Evolutionary conservation across 1,140 invertebrate species (phyloP).

Genomic region (Spodoptera frugiperda): DNA sequence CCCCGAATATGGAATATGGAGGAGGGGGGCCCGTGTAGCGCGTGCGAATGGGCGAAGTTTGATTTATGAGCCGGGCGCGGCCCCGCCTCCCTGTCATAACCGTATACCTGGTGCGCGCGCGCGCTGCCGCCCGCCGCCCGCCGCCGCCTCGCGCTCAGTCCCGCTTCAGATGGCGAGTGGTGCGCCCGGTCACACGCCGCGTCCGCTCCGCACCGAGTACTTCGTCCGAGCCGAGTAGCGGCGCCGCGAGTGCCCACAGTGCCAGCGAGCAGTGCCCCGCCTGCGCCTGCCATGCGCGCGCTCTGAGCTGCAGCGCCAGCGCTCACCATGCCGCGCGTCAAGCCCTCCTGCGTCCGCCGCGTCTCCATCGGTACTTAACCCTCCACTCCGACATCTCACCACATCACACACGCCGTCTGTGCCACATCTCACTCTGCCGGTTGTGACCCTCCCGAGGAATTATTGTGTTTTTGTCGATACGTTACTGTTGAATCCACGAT

Average conservation of each 20-base stretch:
- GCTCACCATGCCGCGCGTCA: slow-evolving; percentile 81
- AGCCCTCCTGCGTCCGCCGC: slow-evolving; percentile 84
- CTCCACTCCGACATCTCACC: slow-evolving; percentile 57
- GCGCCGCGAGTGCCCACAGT: slow-evolving; percentile 64
- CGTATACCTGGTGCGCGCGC: slow-evolving; percentile 83
- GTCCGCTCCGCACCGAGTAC: slow-evolving; percentile 64
- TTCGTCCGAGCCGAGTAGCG: slow-evolving; percentile 67
- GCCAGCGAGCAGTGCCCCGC: slow-evolving; percentile 54
- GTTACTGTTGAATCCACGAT: slow-evolving; percentile 50
- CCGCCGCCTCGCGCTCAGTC: slow-evolving; percentile 80
- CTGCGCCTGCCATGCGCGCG: slow-evolving; percentile 62
- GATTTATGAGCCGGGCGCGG: slow-evolving; percentile 85
- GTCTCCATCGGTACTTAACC: slow-evolving; percentile 84
- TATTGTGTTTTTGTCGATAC: slow-evolving; percentile 51
- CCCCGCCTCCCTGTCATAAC: slow-evolving; percentile 86
- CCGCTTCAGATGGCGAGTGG: slow-evolving; percentile 83
- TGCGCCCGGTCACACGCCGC: slow-evolving; percentile 68
- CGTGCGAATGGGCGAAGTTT: slow-evolving; percentile 86
- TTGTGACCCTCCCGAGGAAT: slow-evolving; percentile 56
- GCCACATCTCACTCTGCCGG: slow-evolving; percentile 49
- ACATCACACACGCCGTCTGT: slow-evolving; percentile 58
- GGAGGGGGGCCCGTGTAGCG: slow-evolving; percentile 75
- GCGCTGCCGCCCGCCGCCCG: slow-evolving; percentile 75
- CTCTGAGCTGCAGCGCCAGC: slow-evolving; percentile 74
- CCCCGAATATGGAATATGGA: slow-evolving; percentile 86